Base-by-base conservation (phyloP, 2,888 invertebrate genomes). In the Hemaris fuciformis region DNA sequence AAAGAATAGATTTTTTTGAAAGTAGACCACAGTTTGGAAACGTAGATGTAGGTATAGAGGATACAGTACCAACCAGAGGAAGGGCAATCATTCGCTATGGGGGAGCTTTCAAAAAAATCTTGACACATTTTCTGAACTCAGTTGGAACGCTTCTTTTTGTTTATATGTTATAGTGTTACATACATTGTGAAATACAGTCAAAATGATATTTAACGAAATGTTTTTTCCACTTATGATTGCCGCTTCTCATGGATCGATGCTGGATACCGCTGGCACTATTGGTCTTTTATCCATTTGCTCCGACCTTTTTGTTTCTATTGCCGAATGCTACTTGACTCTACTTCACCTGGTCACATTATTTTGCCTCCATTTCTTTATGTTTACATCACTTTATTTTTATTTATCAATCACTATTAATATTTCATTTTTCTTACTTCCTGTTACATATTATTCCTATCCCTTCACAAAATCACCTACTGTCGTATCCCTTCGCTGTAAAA, bases 121-220 rank as follows among this genome's bases (percentile, higher is more conserved):
- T 93, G 94, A 95, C 94, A 95, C 94, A 95, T 95, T 95, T 95
- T 95, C 94, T 95, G 94, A 94, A 94, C 87, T 80, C 69, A 80
- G 81, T 81, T 80, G 53, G 78, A 80, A 85, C 85, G 89, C 88
- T 88, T 79, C 60, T 64, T 74, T 88, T 80, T 79, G 73, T 74
- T 77, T 80, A 66, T 72, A 67, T 73, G 68, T 68, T 74, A 73
- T 80, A 74, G 65, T 72, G 73, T 75, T 76, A 72, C 66, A 73
- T 69, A 53, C 31, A 25, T 61, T 56, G 48, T 61, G 34, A 56
- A 43, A 57, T 38, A 38, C 38, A 38, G 38, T 57, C 45, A 20
- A 60, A 68, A 73, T 77, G 82, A 71, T 87, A 89, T 88, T 90
- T 76, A 92, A 89, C 79, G 80, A 88, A 87, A 86, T 92, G 88